Percentiles rank a stretch among this genome's conserved stretches.
Conservation (phyloP, 1,140 invertebrate genomes). For the Danaus melanippus region DNA sequence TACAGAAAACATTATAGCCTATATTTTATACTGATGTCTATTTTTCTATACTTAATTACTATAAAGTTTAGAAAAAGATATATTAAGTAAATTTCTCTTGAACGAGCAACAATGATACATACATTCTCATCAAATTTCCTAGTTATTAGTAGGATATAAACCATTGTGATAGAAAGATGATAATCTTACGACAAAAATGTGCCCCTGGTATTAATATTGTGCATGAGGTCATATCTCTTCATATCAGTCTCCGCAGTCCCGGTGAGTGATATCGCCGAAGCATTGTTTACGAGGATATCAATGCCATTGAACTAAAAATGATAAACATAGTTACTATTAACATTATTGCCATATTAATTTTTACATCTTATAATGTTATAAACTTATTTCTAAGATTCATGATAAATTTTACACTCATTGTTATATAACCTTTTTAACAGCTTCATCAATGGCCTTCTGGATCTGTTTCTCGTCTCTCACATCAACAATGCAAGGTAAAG, state of each 20-base stretch:
- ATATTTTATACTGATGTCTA: too few relatives aligned
- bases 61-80: too few relatives aligned
- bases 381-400: background rate
- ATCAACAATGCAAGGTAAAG: conserved; percentile 94
- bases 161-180: too few relatives aligned
- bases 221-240: conserved; percentile 97
- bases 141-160: too few relatives aligned
- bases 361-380: background rate
- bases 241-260: conserved; percentile 90
- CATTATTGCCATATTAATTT: background rate
- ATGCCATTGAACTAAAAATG: conserved; percentile 90
- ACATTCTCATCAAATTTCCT: too few relatives aligned
- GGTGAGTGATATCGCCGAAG: conserved; percentile 95
- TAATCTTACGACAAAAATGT: conserved; percentile 89
- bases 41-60: too few relatives aligned
- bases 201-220: conserved; percentile 91
- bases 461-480: conserved; percentile 91
- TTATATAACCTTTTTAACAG: conserved; percentile 79
- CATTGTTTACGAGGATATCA: conserved; percentile 96
- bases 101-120: too few relatives aligned
- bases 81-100: too few relatives aligned
- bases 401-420: conserved; percentile 5
- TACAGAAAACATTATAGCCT: too few relatives aligned
- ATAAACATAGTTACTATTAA: conserved; percentile 9
- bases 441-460: conserved; percentile 85